phyloP scores from a whole-genome alignment of 2,888 invertebrate species.

The Caenorhabditis becei region DNA sequence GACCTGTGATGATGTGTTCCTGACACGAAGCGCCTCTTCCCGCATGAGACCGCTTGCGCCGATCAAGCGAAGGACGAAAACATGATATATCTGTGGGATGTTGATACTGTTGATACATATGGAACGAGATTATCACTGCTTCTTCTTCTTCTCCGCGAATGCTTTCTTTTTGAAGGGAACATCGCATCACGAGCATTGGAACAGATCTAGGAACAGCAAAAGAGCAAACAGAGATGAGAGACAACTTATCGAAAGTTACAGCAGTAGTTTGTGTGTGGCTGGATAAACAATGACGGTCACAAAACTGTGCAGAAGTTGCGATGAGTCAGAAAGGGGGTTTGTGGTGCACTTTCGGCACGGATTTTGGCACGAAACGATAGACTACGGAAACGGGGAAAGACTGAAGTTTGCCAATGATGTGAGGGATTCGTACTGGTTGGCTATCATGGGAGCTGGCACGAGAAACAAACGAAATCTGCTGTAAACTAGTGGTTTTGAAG shows the following conservation, averaged over 20 bases:
- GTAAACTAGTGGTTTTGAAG: too few species aligned
- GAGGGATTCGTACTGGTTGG: too few species aligned
- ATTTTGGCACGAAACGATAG: background rate
- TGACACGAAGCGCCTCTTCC: conserved; percentile 43
- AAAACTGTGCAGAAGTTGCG: conserved; percentile 36
- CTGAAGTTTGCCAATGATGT: background rate
- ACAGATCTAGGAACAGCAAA: conserved; percentile 15
- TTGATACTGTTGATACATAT: conserved; percentile 37
- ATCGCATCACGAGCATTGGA: conserved; percentile 33
- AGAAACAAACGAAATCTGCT: too few species aligned
- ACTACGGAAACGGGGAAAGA: background rate
- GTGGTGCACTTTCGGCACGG: background rate
- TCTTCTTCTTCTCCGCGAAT: background rate
- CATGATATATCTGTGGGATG: conserved; percentile 39
- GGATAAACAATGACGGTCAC: conserved; percentile 47
- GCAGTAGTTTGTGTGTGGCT: conserved; percentile 42
- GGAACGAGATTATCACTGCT: conserved; percentile 20
- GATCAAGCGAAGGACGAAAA: conserved; percentile 30
- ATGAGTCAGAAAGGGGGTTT: conserved; percentile 30
- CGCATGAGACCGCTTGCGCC: conserved; percentile 7
- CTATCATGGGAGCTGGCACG: too few species aligned
- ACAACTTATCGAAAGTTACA: conserved; percentile 46
- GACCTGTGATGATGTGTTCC: conserved; percentile 43
- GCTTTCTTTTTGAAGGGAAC: conserved; percentile 15
- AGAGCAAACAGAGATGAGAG: conserved; percentile 21